Percentiles rank a stretch among this genome's conserved stretches.
Evolutionary conservation across 2,888 invertebrate species (phyloP).

Genomic region (Machimus atricapillus): DNA sequence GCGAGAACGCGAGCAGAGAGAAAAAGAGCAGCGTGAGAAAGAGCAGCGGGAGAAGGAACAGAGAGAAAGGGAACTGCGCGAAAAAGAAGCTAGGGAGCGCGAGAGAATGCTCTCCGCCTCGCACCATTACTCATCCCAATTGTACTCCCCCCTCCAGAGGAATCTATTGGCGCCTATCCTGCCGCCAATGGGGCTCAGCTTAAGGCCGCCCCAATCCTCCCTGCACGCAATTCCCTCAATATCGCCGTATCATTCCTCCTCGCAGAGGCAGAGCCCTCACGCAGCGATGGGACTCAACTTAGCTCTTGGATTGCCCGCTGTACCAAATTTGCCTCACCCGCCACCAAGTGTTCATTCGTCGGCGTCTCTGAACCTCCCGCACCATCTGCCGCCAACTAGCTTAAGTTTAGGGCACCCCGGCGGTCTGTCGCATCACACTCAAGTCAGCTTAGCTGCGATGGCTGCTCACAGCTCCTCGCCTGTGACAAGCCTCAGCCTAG

Average conservation of each 20-base stretch:
- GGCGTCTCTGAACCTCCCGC: constrained; percentile 53
- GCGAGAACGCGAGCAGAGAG: constrained; percentile 60
- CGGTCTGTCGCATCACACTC: constrained; percentile 57
- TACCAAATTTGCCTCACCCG: constrained; percentile 56
- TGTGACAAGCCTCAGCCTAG: constrained; percentile 52
- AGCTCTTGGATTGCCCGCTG: constrained; percentile 55
- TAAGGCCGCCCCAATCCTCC: constrained; percentile 57
- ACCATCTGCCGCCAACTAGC: constrained; percentile 57
- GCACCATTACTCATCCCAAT: constrained; percentile 59
- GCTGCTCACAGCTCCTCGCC: constrained; percentile 43
- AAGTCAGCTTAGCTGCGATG: constrained; percentile 56
- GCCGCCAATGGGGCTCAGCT: constrained; percentile 57
- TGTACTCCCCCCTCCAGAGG: constrained; percentile 58
- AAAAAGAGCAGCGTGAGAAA: constrained; percentile 52
- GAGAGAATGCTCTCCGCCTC: constrained; percentile 60
- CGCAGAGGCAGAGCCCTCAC: constrained; percentile 60
- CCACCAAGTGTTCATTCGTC: constrained; percentile 49
- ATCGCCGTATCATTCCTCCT: constrained; percentile 60
- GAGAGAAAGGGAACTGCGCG: constrained; percentile 61
- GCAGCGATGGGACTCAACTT: constrained; percentile 58
- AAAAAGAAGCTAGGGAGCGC: constrained; percentile 62
- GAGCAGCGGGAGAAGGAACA: constrained; percentile 56
- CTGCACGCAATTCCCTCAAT: constrained; percentile 58
- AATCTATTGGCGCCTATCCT: constrained; percentile 59
- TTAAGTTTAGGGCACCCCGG: constrained; percentile 55